Percentiles rank a stretch among this genome's conserved stretches.
phyloP scores from a whole-genome alignment of 2,113 vertebrate species.

The pig (Sus scrofa) region DNA sequence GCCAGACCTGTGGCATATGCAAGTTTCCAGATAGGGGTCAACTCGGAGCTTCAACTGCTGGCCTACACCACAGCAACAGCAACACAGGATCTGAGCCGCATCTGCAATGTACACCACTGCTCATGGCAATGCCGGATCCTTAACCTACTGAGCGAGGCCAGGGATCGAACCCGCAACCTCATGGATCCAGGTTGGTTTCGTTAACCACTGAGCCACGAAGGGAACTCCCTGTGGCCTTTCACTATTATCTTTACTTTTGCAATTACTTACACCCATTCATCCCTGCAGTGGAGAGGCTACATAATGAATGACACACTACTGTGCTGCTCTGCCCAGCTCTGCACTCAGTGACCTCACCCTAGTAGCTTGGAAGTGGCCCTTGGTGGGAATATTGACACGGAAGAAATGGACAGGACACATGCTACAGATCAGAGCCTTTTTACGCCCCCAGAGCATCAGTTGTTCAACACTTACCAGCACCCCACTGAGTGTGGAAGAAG shows the following conservation, averaged over 20 bases:
- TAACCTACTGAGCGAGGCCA: too few species aligned
- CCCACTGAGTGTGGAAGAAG: neutral
- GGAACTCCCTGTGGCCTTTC: neutral
- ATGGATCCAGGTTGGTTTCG: too few species aligned
- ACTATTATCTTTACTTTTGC: neutral
- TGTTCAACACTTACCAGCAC: neutral
- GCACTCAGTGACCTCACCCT: neutral
- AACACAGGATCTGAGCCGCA: too few species aligned
- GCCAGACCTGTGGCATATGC: too few species aligned
- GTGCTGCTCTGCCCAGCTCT: neutral
- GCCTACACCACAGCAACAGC: too few species aligned
- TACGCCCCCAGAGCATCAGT: neutral
- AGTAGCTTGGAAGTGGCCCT: neutral
- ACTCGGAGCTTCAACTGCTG: too few species aligned
- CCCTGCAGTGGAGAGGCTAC: accelerated
- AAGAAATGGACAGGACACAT: neutral
- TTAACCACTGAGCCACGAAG: too few species aligned
- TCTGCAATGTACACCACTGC: too few species aligned
- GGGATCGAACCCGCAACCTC: too few species aligned
- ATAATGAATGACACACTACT: accelerated
- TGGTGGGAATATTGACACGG: neutral
- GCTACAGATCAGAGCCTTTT: neutral
- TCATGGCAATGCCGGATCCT: too few species aligned
- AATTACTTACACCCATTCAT: accelerated
- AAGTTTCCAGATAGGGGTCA: too few species aligned